Evolutionary conservation across 2,888 invertebrate species (phyloP), one percentile per base, ranked within the genome.

Genomic region (Dione juno): DNA sequence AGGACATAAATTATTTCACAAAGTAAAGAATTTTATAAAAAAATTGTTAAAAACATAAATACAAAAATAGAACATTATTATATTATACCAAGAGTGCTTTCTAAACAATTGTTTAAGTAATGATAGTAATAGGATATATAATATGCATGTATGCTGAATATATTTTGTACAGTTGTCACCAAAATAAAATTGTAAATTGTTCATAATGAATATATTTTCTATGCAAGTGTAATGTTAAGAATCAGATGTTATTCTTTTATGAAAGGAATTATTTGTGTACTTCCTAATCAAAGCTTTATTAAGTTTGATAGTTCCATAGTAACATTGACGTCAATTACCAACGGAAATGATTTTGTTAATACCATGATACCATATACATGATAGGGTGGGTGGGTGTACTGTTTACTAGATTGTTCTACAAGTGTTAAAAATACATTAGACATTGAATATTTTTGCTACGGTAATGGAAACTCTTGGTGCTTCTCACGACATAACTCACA

Each of bases 181-280:
- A 82, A 84, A 87, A 82, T 84, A 82, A 79, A 81, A 78, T 83
- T 81, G 82, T 81, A 82, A 79, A 81, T 81, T 80, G 11, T 50
- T 79, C 83, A 84, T 81, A 81, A 82, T 82, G 80, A 78, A 76
- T 83, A 82, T 83, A 82, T 84, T 85, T 84, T 84, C 75, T 83
- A 81, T 80, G 78, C 79, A 75, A 78, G 76, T 77, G 77, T 81
- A 80, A 78, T 83, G 77, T 81, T 85, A 83, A 80, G 78, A 81
- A 79, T 79, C 77, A 81, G 82, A 85, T 80, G 92, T 92, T 92
- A 92, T 92, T 92, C 92, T 92, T 92, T 92, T 92, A 77, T 88
- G 88, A 92, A 92, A 92, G 92, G 92, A 92, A 92, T 85, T 90
- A 81, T 88, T 88, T 84, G 80, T 82, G 78, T 83, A 85, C 85